Conservation (phyloP, 2,113 vertebrate species). For the Tonatia bakeri region DNA sequence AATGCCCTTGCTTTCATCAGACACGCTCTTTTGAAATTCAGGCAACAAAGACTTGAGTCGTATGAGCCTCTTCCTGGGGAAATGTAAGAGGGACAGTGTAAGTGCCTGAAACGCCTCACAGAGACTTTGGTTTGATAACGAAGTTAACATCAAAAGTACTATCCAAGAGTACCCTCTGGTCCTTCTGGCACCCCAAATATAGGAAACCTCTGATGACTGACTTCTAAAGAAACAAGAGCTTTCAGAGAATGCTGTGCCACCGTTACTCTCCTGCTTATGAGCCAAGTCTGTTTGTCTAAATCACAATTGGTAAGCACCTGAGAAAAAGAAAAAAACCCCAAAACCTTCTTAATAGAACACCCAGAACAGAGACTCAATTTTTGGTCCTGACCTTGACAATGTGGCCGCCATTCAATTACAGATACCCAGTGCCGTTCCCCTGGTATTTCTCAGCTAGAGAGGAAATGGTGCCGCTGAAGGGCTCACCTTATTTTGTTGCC, state of each 20-base stretch:
- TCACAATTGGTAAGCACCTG: background rate
- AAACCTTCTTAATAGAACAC: background rate
- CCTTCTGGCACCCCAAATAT: background rate
- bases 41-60: conserved; percentile 37
- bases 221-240: background rate
- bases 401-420: background rate
- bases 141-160: conserved; percentile 53
- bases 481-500: conserved; percentile 96
- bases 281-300: background rate
- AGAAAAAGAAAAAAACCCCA: background rate
- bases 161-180: background rate
- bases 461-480: background rate
- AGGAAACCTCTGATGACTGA: conserved; percentile 18
- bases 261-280: background rate
- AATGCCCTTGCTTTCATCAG: conserved; percentile 58
- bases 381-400: background rate
- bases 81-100: background rate
- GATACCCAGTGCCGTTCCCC: background rate
- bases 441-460: background rate
- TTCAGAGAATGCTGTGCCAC: background rate
- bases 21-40: conserved; percentile 45
- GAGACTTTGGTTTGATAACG: conserved; percentile 48
- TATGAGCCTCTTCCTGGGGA: conserved; percentile 26
- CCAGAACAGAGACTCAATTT: background rate
- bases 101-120: conserved; percentile 10